Conservation (phyloP, 1,140 invertebrate genomes). For the Cylas formicarius region DNA sequence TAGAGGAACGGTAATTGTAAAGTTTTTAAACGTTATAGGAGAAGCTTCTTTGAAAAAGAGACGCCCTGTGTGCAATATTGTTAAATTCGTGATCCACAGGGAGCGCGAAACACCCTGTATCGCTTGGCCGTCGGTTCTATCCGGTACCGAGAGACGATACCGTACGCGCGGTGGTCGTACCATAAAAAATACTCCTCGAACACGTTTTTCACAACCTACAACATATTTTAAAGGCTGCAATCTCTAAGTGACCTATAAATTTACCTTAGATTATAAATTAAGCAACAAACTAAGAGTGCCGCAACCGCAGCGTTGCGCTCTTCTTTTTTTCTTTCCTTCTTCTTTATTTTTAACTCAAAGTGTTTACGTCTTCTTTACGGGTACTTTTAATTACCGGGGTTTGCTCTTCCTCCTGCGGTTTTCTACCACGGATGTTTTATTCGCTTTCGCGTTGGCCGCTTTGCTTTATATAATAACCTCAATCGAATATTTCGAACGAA, state of each 20-base stretch:
- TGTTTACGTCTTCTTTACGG: slow-evolving; percentile 17
- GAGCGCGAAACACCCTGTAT: not conserved
- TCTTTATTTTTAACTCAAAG: slow-evolving; percentile 10
- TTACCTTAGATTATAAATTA: slow-evolving; percentile 17
- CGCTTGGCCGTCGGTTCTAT: not conserved
- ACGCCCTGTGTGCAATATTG: no score
- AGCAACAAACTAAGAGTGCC: slow-evolving; percentile 14
- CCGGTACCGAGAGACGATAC: slow-evolving; percentile 3
- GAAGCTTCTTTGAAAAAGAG: no score
- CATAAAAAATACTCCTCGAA: slow-evolving; percentile 12
- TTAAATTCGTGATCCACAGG: no score
- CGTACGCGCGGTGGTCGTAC: slow-evolving; percentile 10
- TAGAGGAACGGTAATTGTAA: no score
- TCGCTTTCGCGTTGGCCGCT: no score
- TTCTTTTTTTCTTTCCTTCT: slow-evolving; percentile 15
- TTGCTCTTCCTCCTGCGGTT: slow-evolving; percentile 11
- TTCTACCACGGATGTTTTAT: slow-evolving; percentile 2
- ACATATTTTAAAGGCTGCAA: slow-evolving; percentile 15
- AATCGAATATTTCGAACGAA: no score
- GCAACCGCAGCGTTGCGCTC: slow-evolving; percentile 11
- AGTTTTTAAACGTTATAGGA: no score
- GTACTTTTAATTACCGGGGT: slow-evolving; percentile 17
- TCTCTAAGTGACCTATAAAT: slow-evolving; percentile 18
- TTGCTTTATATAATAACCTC: no score
- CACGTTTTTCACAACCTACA: slow-evolving; percentile 14